Percentiles rank a stretch among this genome's conserved stretches.
Evolutionary conservation across 2,113 vertebrate genomes (phyloP).

Genomic region (Tragelaphus buxtoni): DNA sequence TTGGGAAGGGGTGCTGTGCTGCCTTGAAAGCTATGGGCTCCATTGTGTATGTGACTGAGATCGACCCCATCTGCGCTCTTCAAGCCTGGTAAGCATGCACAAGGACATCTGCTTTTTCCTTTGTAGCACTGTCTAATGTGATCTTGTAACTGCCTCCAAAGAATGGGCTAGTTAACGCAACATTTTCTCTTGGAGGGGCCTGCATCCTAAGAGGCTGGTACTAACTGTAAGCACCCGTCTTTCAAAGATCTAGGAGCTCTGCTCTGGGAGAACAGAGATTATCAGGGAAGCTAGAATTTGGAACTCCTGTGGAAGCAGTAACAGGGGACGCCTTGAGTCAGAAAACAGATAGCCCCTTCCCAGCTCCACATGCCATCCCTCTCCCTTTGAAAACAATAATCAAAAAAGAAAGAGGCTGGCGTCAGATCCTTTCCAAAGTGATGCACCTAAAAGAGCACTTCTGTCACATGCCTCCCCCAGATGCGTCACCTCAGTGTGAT

Average conservation of each 20-base stretch:
- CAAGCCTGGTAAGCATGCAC: conserved; percentile 91
- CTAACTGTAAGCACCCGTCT: neutral
- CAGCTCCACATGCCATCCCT: neutral
- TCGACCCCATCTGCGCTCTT: conserved; percentile 97
- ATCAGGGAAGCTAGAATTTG: neutral
- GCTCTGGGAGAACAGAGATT: neutral
- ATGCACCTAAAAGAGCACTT: neutral
- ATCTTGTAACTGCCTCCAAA: neutral
- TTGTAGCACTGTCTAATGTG: neutral
- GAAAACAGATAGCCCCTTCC: neutral
- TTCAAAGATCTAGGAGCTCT: neutral
- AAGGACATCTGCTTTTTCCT: neutral
- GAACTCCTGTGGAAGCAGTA: conserved; percentile 2
- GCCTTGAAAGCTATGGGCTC: conserved; percentile 98
- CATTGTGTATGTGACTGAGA: conserved; percentile 98
- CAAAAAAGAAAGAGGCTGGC: neutral
- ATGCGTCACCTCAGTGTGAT: neutral
- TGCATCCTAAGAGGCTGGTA: neutral
- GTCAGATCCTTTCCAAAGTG: neutral
- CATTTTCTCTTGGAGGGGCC: neutral
- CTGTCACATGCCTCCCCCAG: neutral
- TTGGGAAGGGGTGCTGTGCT: conserved; percentile 96
- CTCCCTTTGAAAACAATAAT: neutral
- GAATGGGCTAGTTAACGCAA: neutral
- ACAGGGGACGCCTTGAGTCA: neutral